These are phyloP conservation scores for Lingula anatina DNA, from an alignment of 2,888 invertebrate species.

Conservation along the genomic window DNA sequence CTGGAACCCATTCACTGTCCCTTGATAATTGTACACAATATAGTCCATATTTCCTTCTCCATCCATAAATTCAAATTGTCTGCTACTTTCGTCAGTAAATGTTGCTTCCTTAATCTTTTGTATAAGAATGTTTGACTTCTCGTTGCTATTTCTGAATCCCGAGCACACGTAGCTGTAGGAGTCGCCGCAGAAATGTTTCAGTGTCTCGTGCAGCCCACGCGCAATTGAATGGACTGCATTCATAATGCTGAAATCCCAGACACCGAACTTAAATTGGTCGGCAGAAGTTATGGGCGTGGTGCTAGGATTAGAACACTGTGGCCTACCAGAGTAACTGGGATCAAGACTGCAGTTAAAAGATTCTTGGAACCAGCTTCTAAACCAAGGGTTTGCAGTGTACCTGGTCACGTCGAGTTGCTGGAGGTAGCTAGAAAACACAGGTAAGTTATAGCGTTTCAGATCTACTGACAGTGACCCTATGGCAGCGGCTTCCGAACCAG, in stretches of 20 bases:
- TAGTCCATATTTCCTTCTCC: neutral
- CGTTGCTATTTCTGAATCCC: too few species aligned
- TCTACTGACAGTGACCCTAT: too few species aligned
- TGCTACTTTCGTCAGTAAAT: slow-evolving; percentile 4
- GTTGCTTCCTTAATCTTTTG: slow-evolving; percentile 3
- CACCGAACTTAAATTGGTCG: slow-evolving; percentile 20
- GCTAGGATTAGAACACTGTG: slow-evolving; percentile 10
- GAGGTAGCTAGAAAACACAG: slow-evolving; percentile 21
- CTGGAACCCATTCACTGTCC: neutral
- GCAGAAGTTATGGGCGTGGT: slow-evolving; percentile 16
- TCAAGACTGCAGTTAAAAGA: slow-evolving; percentile 29
- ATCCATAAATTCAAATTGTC: slow-evolving; percentile 2
- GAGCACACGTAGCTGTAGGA: too few species aligned
- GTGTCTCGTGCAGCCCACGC: slow-evolving; percentile 25
- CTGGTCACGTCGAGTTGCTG: slow-evolving; percentile 15
- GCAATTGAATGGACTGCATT: slow-evolving; percentile 36
- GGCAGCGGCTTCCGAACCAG: too few species aligned
- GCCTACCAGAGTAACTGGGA: too few species aligned
- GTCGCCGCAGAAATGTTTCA: slow-evolving; percentile 32
- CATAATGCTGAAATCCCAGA: slow-evolving; percentile 19
- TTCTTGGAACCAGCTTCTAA: slow-evolving; percentile 35
- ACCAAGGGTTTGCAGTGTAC: slow-evolving; percentile 38
- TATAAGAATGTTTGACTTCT: too few species aligned
- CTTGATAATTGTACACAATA: neutral
- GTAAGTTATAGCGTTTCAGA: too few species aligned